Base-by-base conservation (phyloP, 2,797 vertebrate species). In the Falco biarmicus region DNA sequence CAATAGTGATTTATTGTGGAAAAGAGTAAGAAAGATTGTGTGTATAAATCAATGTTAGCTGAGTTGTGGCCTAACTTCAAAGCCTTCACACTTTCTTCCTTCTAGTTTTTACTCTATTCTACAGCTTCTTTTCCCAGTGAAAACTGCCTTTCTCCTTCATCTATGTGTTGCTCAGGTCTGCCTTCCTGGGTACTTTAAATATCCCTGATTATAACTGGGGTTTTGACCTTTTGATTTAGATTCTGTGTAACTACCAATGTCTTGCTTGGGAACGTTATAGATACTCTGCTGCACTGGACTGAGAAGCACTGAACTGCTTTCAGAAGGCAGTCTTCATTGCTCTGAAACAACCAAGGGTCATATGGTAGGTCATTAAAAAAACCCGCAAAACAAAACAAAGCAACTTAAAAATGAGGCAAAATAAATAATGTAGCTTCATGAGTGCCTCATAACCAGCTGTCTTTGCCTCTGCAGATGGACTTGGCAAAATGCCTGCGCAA, bases 31-130 rank as follows among this genome's bases (percentile, higher is more conserved):
- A 91, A 92, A 92, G 69, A 81, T 60, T 4, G 5, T 83, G 76
- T 92, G 50, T 89, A 79, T 95, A 97, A 94, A 91, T 92, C 75
- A 96, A 54, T 24, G 69, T 83, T 92, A 78, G 71, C 51, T 73
- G 76, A 94, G 75, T 34, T 81, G 88, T 73, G 71, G 32, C 59
- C 92, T 76, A 70, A 1, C 92, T 96, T 96, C 96, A 97, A 96
- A 97, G 90, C 50, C 28, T 93, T 91, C 70, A 86, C 69, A 69
- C 63, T 96, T 95, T 81, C 78, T 95, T 96, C 79, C 54, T 29
- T 89, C 39, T 83, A 34, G 39, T 73, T 83, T 89, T 93, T 94
- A 15, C 26, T 71, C 77, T 89, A 15, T 81, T 92, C 71, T 63
- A 7, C 47, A 77, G 8, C 39, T 84, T 78, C 26, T 95, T 92